Evolutionary conservation across 2,888 invertebrate species (phyloP).

Genomic region (Yponomeuta sedellus): DNA sequence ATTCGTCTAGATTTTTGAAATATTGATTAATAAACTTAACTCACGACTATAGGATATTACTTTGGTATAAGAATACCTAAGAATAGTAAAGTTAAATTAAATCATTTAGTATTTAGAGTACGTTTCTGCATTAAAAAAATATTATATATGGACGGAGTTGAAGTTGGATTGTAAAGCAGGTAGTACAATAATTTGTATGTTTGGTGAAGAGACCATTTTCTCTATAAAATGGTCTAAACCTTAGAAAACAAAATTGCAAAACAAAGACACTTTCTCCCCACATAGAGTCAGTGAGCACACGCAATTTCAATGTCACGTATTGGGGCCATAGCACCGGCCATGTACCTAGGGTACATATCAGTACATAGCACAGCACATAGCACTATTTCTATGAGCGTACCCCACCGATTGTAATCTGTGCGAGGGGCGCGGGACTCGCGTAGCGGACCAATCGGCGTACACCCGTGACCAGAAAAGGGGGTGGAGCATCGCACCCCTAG

Average conservation of each 20-base stretch:
- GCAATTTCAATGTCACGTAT: constrained; percentile 61
- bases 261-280: background rate
- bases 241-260: background rate
- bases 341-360: constrained; percentile 41
- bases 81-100: no score
- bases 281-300: background rate
- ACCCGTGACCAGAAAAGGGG: constrained; percentile 75
- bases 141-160: no score
- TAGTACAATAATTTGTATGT: no score
- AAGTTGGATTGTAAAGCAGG: no score
- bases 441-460: constrained; percentile 72
- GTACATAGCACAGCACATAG: constrained; percentile 62
- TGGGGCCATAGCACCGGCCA: constrained; percentile 38
- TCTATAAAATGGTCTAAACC: no score
- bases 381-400: constrained; percentile 75
- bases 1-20: no score
- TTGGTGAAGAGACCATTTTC: no score
- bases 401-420: constrained; percentile 76
- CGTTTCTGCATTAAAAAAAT: no score
- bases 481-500: constrained; percentile 77
- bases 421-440: constrained; percentile 67
- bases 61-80: no score
- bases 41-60: no score
- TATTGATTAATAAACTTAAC: no score
- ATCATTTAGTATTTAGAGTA: no score